phyloP scores from a whole-genome alignment of 2,113 vertebrate genomes.

The Pitta sordida region DNA sequence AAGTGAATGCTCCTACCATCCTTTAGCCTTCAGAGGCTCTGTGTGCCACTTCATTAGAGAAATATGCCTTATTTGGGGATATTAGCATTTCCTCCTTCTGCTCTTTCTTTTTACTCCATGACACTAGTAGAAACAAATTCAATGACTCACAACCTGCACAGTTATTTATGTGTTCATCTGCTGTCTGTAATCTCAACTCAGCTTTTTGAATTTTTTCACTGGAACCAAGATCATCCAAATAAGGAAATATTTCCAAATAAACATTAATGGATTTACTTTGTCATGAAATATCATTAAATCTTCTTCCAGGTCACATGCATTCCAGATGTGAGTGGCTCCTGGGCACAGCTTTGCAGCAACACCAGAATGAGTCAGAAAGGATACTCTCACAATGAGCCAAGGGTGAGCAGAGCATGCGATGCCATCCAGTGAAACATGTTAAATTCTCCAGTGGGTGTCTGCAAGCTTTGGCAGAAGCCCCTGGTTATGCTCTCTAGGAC shows the following conservation, averaged over 20 bases:
- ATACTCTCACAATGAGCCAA: background rate
- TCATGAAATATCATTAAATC: background rate
- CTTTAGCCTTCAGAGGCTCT: background rate
- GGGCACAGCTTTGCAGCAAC: background rate
- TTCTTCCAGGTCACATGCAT: background rate
- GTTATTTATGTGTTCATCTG: background rate
- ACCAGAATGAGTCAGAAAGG: accelerated
- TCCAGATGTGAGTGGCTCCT: background rate
- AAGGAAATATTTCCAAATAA: background rate
- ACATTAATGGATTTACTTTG: background rate
- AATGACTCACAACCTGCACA: background rate
- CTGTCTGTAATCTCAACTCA: background rate
- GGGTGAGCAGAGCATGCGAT: accelerated
- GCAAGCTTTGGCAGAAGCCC: background rate
- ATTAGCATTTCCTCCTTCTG: background rate
- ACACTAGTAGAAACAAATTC: background rate
- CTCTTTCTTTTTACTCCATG: background rate
- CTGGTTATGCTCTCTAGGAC: background rate
- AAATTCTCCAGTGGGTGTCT: background rate
- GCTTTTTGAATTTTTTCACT: background rate
- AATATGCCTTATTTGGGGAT: background rate
- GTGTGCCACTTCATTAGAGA: background rate
- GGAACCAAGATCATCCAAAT: background rate
- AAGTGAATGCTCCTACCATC: background rate
- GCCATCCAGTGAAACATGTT: accelerated